These are phyloP conservation scores for Arge pagana DNA, from an alignment of 2,888 invertebrate genomes.

Conservation along the genomic window DNA sequence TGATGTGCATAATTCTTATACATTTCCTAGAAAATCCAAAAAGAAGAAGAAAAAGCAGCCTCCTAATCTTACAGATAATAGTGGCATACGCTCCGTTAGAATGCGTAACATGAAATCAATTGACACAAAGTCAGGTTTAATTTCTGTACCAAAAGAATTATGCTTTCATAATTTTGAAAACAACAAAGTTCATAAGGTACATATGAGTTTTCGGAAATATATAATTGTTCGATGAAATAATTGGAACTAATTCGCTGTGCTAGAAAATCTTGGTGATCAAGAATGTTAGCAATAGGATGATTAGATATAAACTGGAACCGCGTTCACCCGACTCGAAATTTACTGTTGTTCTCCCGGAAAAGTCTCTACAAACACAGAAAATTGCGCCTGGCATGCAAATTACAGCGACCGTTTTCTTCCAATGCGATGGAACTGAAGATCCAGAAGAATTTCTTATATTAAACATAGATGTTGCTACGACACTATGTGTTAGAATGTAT, in stretches of 20 bases:
- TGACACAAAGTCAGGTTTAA: slow-evolving; percentile 35
- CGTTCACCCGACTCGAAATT: slow-evolving; percentile 47
- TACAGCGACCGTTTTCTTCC: slow-evolving; percentile 49
- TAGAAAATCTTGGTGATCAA: slow-evolving; percentile 37
- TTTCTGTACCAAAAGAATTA: slow-evolving; percentile 44
- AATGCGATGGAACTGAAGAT: slow-evolving; percentile 46
- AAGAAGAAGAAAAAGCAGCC: too few species aligned
- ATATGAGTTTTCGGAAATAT: slow-evolving; percentile 20
- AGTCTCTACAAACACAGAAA: slow-evolving; percentile 27
- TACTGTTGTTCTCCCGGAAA: slow-evolving; percentile 36
- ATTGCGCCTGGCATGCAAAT: slow-evolving; percentile 57
- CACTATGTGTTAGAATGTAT: slow-evolving; percentile 42
- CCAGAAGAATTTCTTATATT: slow-evolving; percentile 47
- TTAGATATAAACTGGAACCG: slow-evolving; percentile 43
- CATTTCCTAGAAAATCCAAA: too few species aligned
- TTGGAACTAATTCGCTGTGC: slow-evolving; percentile 22
- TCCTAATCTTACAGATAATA: too few species aligned
- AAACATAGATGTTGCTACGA: slow-evolving; percentile 46
- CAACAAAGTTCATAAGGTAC: slow-evolving; percentile 49
- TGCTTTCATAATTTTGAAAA: slow-evolving; percentile 53
- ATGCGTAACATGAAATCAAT: too few species aligned
- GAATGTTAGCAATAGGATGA: slow-evolving; percentile 44
- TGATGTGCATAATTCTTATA: too few species aligned
- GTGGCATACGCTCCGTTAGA: too few species aligned
- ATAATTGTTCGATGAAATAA: slow-evolving; percentile 30